Evolutionary conservation across 2,797 vertebrate genomes (phyloP).

Genomic region (Sebastes taczanowskii): DNA sequence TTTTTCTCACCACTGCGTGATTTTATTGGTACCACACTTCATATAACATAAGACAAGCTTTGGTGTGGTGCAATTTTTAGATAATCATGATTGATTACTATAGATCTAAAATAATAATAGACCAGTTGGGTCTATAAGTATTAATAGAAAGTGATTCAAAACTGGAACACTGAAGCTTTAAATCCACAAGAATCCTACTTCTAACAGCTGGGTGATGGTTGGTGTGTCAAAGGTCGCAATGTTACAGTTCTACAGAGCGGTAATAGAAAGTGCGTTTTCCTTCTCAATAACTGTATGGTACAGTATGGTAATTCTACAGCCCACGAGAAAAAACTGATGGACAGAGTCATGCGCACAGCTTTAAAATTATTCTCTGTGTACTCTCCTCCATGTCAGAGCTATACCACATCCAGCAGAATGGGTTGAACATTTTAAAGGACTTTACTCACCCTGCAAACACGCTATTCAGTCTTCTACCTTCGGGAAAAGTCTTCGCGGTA

Average conservation of each 20-base stretch:
- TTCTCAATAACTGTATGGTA: no score
- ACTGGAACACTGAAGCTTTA: not conserved
- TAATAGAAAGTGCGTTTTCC: accelerated
- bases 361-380: accelerated
- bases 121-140: not conserved
- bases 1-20: not conserved
- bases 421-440: no score
- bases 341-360: no score
- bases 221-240: not conserved
- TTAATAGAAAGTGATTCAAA: not conserved
- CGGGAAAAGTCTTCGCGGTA: no score
- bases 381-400: no score
- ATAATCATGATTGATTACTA: not conserved
- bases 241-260: no score
- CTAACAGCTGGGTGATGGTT: not conserved
- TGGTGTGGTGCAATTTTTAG: not conserved
- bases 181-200: not conserved
- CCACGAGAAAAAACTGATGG: no score
- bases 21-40: not conserved
- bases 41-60: not conserved
- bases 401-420: no score
- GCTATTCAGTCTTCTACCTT: no score
- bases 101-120: not conserved
- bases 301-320: no score
- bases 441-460: accelerated